Base-by-base conservation (phyloP, 2,888 invertebrate genomes). In the Monoplex corrugatus region DNA sequence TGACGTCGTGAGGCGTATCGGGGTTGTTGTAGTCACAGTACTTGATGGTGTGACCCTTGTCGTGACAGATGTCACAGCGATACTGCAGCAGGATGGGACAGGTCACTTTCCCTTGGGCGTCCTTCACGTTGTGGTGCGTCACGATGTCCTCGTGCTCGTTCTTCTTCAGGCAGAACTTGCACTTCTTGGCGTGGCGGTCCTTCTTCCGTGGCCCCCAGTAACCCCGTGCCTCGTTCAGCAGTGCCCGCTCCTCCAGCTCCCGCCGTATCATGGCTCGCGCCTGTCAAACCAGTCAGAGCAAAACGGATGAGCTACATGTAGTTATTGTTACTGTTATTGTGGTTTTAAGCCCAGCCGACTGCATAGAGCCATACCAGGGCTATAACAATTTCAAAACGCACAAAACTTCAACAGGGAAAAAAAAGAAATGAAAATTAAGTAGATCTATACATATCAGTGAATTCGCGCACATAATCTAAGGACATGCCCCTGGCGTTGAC, bases 121-220 rank as follows among this genome's bases (percentile, higher is more conserved):
- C 97, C 94, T 97, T 97, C 89, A 98, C 96, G 75, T 96, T 94
- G 96, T 98, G 98, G 90, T 97, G 96, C 87, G 97, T 97, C 95
- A 97, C 97, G 93, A 97, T 97, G 87, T 96, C 96, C 90, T 97
- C 97, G 80, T 97, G 97, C 95, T 98, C 98, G 89, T 97, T 97
- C 95, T 98, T 98, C 95, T 98, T 98, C 96, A 97, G 97, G 96
- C 98, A 98, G 96, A 98, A 98, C 0, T 97, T 97, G 94, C 98
- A 98, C 28, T 90, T 89, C 45, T 91, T 92, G 45, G n/a, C 38
- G 38, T 38, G 1, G 50, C 57, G 57, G 57, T 57, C 57, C 45
- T 45, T 44, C 23, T 45, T 44, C 19, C 84, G n/a, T 32, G 45
- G 35, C 35, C 32, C 32, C 45, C 16, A 44, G 32, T 32, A 16